Conservation (phyloP, 2,888 invertebrate genomes). For the Diarsia rubi region DNA sequence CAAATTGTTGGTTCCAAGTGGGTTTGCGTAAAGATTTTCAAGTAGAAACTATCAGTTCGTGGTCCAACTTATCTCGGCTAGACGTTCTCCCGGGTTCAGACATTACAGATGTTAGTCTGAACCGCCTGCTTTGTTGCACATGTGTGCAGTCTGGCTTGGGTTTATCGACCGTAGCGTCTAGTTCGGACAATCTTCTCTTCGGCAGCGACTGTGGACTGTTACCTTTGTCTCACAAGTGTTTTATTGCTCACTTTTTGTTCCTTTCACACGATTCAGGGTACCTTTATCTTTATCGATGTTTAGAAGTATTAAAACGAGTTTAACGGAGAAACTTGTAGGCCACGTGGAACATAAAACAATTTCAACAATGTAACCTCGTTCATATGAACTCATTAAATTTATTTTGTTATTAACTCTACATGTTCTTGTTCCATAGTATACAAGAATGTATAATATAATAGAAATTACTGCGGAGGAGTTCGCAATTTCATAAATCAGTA, state of each 20-base stretch:
- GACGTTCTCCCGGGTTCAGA: slow-evolving; percentile 68
- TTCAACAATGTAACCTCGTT: slow-evolving; percentile 15
- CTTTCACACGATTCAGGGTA: background rate
- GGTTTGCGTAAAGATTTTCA: slow-evolving; percentile 26
- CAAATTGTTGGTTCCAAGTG: slow-evolving; percentile 9
- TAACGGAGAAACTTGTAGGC: background rate
- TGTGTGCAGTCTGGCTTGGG: slow-evolving; percentile 76
- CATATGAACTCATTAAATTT: background rate
- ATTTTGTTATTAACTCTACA: slow-evolving; percentile 22
- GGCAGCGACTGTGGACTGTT: slow-evolving; percentile 49
- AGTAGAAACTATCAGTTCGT: slow-evolving; percentile 40
- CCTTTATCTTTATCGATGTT: background rate
- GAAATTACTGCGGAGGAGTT: slow-evolving; percentile 8
- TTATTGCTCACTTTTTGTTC: slow-evolving; percentile 32
- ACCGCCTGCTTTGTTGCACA: slow-evolving; percentile 77
- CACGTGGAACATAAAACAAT: slow-evolving; percentile 7
- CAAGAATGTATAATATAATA: slow-evolving; percentile 12
- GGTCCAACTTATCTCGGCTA: slow-evolving; percentile 60
- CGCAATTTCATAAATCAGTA: slow-evolving; percentile 38
- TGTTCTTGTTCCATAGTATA: slow-evolving; percentile 24
- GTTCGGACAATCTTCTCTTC: slow-evolving; percentile 71
- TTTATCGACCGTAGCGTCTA: slow-evolving; percentile 86
- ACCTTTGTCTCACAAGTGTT: slow-evolving; percentile 35
- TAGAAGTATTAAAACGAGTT: slow-evolving; percentile 13
- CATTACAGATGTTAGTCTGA: slow-evolving; percentile 70